phyloP scores from a whole-genome alignment of 2,888 invertebrate genomes.

The Conchocele bisecta region DNA sequence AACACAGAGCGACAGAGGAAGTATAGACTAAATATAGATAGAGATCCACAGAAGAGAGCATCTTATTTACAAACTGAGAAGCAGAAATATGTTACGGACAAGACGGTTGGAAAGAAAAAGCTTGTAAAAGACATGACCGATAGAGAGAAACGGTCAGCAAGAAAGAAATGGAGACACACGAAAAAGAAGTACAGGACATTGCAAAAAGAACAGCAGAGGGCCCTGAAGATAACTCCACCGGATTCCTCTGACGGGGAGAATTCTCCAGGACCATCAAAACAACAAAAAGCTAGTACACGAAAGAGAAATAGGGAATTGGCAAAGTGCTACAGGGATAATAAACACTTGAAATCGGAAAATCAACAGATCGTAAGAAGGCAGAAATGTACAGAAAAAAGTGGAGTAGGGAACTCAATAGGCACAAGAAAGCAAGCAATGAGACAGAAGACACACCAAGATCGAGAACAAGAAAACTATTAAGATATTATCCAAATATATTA shows the following conservation, averaged over 20 bases:
- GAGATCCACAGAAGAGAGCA: conserved; percentile 7
- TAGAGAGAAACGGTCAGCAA: conserved; percentile 19
- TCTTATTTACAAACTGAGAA: conserved; percentile 22
- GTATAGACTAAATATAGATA: conserved; percentile 27
- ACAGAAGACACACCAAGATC: conserved; percentile 23
- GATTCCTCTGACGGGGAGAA: neutral
- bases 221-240: conserved; percentile 5
- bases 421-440: neutral
- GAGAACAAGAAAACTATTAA: conserved; percentile 32
- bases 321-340: conserved; percentile 34
- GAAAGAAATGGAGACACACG: conserved; percentile 34
- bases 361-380: too few species aligned
- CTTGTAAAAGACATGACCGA: conserved; percentile 25
- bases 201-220: too few species aligned
- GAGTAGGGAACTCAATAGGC: too few species aligned
- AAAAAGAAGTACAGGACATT: conserved; percentile 21
- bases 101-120: conserved; percentile 17
- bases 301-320: conserved; percentile 9
- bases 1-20: conserved; percentile 35
- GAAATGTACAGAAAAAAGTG: too few species aligned
- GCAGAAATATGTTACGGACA: conserved; percentile 14
- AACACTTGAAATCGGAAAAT: too few species aligned
- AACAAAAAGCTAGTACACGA: conserved; percentile 5
- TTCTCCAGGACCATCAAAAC: neutral
- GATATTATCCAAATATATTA: conserved; percentile 21